These are phyloP conservation scores for Callithrix jacchus DNA, from an alignment of 2,113 vertebrate species.

Conservation along the genomic window DNA sequence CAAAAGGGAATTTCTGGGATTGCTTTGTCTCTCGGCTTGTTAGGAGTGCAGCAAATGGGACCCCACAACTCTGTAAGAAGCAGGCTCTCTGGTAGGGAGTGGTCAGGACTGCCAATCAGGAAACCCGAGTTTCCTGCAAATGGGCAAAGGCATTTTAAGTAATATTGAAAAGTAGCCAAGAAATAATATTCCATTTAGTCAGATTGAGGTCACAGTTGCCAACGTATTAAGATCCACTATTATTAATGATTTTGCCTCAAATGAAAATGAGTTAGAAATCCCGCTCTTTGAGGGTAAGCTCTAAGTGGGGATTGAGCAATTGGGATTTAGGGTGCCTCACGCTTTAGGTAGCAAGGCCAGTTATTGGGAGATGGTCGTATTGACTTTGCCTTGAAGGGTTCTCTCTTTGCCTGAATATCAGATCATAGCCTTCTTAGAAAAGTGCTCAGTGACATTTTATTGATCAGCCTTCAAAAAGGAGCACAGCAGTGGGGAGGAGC, in stretches of 20 bases:
- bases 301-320: background rate
- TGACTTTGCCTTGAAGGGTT: background rate
- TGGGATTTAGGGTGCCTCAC: background rate
- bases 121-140: background rate
- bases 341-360: background rate
- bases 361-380: background rate
- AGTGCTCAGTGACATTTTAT: background rate
- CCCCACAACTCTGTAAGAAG: background rate
- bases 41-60: background rate
- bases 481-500: background rate
- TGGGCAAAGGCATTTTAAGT: background rate
- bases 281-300: background rate
- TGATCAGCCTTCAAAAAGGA: constrained; percentile 16
- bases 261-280: background rate
- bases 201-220: background rate
- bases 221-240: background rate
- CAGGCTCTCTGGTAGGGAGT: background rate
- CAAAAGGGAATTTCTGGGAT: background rate
- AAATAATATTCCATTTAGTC: constrained; percentile 19
- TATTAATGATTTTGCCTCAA: constrained; percentile 11
- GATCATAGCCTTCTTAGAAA: constrained; percentile 29
- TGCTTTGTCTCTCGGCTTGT: background rate
- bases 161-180: background rate
- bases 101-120: background rate
- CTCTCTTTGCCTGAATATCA: constrained; percentile 29